phyloP scores from a whole-genome alignment of 2,888 invertebrate species.

The Phaonia tiefii region DNA sequence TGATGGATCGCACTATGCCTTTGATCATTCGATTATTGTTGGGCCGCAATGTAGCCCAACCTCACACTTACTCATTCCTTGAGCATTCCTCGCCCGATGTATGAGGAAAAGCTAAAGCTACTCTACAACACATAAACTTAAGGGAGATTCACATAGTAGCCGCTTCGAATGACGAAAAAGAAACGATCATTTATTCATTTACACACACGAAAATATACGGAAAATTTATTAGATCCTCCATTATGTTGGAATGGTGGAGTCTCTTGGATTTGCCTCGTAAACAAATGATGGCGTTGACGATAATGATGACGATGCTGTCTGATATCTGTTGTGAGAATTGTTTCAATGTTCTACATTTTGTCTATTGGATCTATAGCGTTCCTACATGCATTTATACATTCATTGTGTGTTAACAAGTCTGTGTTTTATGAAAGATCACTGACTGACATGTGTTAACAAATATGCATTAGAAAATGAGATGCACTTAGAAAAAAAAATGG shows the following conservation, averaged over 20 bases:
- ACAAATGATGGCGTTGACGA: constrained; percentile 18
- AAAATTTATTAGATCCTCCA: constrained; percentile 39
- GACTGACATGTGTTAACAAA: constrained; percentile 36
- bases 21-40: constrained; percentile 69
- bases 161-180: neutral
- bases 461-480: neutral
- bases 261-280: neutral
- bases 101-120: constrained; percentile 6
- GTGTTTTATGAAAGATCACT: constrained; percentile 53
- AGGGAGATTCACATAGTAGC: constrained; percentile 32
- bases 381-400: neutral
- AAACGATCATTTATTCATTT: neutral
- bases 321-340: neutral
- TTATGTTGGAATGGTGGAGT: neutral
- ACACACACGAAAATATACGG: constrained; percentile 33
- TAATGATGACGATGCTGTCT: constrained; percentile 22
- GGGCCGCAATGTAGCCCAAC: constrained; percentile 4
- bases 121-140: constrained; percentile 45
- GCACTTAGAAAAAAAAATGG: constrained; percentile 24
- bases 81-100: neutral
- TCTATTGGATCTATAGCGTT: constrained; percentile 31
- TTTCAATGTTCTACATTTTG: constrained; percentile 45
- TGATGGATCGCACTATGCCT: constrained; percentile 78
- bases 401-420: constrained; percentile 38
- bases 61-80: neutral